A percentile compares a stretch with the other conserved stretches of the same genome.
These are phyloP conservation scores for Liopterus haemorrhoidalis DNA, from an alignment of 2,888 invertebrate species.

Conservation along the genomic window DNA sequence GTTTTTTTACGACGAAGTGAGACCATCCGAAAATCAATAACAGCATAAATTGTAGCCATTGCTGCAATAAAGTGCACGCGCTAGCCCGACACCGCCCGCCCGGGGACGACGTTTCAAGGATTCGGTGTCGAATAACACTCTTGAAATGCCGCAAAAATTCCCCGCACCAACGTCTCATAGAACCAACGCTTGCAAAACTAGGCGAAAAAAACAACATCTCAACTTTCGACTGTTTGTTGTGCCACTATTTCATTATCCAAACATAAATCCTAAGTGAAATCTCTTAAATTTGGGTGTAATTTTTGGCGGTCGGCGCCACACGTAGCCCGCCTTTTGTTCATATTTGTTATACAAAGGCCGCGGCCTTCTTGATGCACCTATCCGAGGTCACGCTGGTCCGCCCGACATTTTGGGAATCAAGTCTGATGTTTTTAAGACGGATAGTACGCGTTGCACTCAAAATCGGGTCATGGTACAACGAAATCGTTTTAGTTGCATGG, in stretches of 20 bases:
- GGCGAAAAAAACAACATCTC: neutral
- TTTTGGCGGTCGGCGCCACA: constrained; percentile 12
- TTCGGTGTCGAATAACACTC: constrained; percentile 18
- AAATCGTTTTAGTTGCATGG: constrained; percentile 45
- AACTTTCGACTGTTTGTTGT: constrained; percentile 1
- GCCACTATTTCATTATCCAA: neutral
- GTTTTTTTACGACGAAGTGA: constrained; percentile 42
- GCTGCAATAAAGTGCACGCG: constrained; percentile 23
- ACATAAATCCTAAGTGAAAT: neutral
- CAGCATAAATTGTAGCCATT: constrained; percentile 38
- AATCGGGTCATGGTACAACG: constrained; percentile 47
- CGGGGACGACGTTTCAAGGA: constrained; percentile 21
- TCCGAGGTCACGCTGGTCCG: constrained; percentile 12
- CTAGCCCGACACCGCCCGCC: constrained; percentile 18
- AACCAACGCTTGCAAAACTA: neutral
- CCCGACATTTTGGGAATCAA: constrained; percentile 23
- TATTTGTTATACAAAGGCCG: constrained; percentile 34
- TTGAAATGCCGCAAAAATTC: neutral
- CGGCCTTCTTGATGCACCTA: constrained; percentile 35
- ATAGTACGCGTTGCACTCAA: constrained; percentile 42
- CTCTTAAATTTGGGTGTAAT: no score
- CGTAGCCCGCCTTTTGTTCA: constrained; percentile 25
- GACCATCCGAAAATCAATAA: constrained; percentile 44
- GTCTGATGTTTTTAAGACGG: constrained; percentile 39
- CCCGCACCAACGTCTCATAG: neutral